phyloP scores from a whole-genome alignment of 2,113 vertebrate genomes.

The Python bivittatus region DNA sequence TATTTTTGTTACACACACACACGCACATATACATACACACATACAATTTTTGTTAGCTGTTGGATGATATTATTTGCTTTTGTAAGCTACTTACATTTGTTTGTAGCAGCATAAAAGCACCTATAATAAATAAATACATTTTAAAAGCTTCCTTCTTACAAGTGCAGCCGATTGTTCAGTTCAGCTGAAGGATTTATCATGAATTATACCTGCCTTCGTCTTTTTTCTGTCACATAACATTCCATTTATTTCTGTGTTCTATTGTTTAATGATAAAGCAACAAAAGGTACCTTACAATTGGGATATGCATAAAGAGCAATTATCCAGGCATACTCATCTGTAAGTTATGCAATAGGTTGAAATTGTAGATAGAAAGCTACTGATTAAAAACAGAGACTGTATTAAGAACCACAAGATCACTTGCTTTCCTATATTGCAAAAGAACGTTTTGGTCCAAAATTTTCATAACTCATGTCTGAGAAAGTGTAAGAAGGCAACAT shows the following conservation, averaged over 20 bases:
- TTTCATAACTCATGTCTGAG: not conserved
- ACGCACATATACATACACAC: too few species aligned
- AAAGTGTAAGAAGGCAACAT: not conserved
- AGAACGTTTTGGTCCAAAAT: not conserved
- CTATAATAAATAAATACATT: too few species aligned
- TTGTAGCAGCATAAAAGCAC: too few species aligned
- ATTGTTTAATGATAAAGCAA: not conserved
- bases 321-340: not conserved
- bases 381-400: not conserved
- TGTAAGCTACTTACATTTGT: too few species aligned
- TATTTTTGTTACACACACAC: too few species aligned
- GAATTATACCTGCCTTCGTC: not conserved
- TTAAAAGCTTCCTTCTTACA: not conserved
- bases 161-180: not conserved
- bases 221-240: too few species aligned
- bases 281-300: not conserved
- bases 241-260: not conserved
- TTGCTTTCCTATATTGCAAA: not conserved
- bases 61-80: too few species aligned
- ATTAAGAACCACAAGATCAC: not conserved
- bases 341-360: not conserved
- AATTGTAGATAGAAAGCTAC: not conserved
- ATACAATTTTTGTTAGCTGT: too few species aligned
- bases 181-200: not conserved
- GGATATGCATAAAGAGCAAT: not conserved